Conservation (phyloP, 2,888 invertebrate genomes). For the Spicauda simplicius region DNA sequence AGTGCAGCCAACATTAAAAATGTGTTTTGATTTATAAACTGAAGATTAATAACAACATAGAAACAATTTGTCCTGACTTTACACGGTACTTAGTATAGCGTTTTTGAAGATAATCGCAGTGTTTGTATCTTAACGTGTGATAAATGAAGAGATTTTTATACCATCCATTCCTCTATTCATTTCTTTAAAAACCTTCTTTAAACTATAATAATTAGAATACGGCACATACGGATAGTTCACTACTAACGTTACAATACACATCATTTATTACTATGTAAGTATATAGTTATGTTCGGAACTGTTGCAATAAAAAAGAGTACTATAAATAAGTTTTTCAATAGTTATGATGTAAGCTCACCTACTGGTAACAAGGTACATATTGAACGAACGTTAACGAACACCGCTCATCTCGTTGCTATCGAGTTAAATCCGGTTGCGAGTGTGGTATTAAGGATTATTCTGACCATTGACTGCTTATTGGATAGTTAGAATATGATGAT, state of each 20-base stretch:
- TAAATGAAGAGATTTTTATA: too few relatives aligned
- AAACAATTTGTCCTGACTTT: background rate
- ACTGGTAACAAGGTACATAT: too few relatives aligned
- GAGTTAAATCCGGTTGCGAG: slow-evolving; percentile 20
- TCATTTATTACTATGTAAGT: too few relatives aligned
- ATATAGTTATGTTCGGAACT: too few relatives aligned
- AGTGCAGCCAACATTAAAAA: background rate
- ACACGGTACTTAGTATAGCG: too few relatives aligned
- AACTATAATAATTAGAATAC: too few relatives aligned
- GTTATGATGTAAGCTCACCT: background rate
- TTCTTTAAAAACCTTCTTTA: too few relatives aligned
- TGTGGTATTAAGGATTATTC: slow-evolving; percentile 21
- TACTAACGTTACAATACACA: too few relatives aligned
- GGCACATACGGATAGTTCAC: too few relatives aligned
- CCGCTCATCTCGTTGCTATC: slow-evolving; percentile 21
- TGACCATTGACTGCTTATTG: slow-evolving; percentile 15
- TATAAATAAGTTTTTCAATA: background rate
- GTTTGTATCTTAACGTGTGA: too few relatives aligned
- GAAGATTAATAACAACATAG: background rate
- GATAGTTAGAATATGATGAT: background rate
- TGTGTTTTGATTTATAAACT: background rate
- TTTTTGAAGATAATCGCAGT: too few relatives aligned
- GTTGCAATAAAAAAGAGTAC: background rate
- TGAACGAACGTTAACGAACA: background rate
- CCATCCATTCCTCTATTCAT: too few relatives aligned